Evolutionary conservation across 2,113 vertebrate species (phyloP).

Genomic region (Nettapus auritus): DNA sequence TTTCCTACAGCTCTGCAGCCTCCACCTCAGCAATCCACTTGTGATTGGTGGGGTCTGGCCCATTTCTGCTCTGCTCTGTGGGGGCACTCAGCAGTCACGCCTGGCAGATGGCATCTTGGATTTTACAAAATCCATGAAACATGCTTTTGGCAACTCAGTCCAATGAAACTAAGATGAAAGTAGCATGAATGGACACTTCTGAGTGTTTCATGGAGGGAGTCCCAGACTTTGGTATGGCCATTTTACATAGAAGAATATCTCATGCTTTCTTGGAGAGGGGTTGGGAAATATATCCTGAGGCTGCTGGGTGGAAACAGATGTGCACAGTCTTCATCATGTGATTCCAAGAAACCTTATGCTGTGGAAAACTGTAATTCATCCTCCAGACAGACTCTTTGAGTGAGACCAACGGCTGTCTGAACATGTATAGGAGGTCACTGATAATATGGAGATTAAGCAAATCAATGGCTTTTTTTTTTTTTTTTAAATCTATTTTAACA

Average conservation of each 20-base stretch:
- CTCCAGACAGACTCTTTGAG: neutral
- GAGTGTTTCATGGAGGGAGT: neutral
- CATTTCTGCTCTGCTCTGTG: neutral
- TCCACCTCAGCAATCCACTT: neutral
- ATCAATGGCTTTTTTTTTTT: neutral
- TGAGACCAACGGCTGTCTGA: neutral
- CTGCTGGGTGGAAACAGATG: neutral
- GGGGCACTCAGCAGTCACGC: neutral
- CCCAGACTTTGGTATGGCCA: neutral
- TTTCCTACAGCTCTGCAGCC: neutral
- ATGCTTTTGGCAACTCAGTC: neutral
- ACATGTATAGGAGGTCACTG: neutral
- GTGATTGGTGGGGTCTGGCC: neutral
- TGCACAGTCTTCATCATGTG: neutral
- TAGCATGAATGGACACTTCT: neutral
- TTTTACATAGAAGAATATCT: neutral
- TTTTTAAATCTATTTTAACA: neutral
- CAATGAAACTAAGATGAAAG: neutral
- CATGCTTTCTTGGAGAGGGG: neutral
- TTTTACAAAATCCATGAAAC: neutral
- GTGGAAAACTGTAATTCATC: neutral
- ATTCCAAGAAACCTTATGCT: neutral
- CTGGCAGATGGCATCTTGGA: neutral
- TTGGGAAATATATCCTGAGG: neutral
- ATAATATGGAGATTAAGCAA: neutral